Base-by-base conservation (phyloP, 92 coral and sea anemone species). In the Isaurus tuberculatus region DNA sequence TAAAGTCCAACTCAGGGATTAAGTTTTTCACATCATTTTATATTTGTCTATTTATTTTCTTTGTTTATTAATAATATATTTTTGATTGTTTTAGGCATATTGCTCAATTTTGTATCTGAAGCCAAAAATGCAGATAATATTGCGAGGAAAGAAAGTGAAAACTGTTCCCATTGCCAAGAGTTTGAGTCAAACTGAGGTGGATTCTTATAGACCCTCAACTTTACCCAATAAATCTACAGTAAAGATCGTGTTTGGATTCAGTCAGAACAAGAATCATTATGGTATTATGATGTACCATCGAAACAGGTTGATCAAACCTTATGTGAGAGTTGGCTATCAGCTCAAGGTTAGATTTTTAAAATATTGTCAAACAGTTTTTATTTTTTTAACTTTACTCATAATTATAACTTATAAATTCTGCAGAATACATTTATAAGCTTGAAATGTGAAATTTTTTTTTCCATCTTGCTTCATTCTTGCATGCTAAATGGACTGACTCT, bases 261-360 rank as follows among this genome's bases (percentile, higher is more conserved):
- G 99, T 55, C 94, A 89, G 74, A 96, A 94, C 71, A 94, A 70
- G 66, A 96, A 96, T 58, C 99, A 96, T 70, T 96, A 96, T 80
- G 99, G 99, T 22, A 96, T 96, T 42, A 96, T 96, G 99, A 94
- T 95, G 99, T 94, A 96, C 51, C 98, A 96, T 83, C 83, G 98
- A 20, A 96, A 96, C 84, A 85, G 98, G 67, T 81, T 95, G 14
- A 88, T 95, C 31, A 95, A 95, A 69, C 98, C 98, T 0, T 95
- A 95, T 75, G 98, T 91, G 22, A 92, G 98, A 55, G 98, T 95
- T 25, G 98, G 98, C 27, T 93, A 88, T 68, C 98, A 95, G 85
- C 69, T 94, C 25, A 85, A 82, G 85, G 98, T 95, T 86, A 22
- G 85, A 51, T 46, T 17, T 0, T 51, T 8, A 36, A 36, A 36